A percentile compares a stretch with the other conserved stretches of the same genome.
phyloP scores from a whole-genome alignment of 2,113 vertebrate species.

The Miniopterus natalensis region DNA sequence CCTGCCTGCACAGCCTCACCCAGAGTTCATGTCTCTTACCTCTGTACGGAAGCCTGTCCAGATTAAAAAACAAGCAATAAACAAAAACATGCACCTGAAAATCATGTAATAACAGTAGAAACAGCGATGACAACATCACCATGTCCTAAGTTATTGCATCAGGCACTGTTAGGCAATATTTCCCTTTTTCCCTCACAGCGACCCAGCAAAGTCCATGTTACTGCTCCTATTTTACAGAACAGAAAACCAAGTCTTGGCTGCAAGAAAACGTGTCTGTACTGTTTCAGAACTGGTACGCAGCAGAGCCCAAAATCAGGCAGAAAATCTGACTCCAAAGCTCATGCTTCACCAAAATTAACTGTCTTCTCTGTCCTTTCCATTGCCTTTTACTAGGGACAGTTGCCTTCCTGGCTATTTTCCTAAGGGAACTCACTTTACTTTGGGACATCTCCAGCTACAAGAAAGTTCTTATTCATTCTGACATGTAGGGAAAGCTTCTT shows the following conservation, averaged over 20 bases:
- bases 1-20: neutral
- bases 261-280: neutral
- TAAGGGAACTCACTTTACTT: neutral
- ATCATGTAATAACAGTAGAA: neutral
- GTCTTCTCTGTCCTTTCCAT: neutral
- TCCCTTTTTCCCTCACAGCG: neutral
- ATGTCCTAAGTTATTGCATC: neutral
- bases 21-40: neutral
- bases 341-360: neutral
- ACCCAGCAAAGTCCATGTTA: neutral
- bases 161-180: neutral
- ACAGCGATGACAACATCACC: neutral
- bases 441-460: neutral
- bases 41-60: neutral
- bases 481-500: neutral
- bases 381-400: neutral
- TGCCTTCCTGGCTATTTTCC: neutral
- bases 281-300: neutral
- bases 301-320: neutral
- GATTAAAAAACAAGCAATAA: neutral
- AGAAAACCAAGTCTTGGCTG: neutral
- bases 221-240: neutral
- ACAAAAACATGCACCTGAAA: neutral
- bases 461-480: neutral
- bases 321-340: neutral